Evolutionary conservation across 1,140 invertebrate genomes (phyloP).

Genomic region (Drosophila ohnishii): DNA sequence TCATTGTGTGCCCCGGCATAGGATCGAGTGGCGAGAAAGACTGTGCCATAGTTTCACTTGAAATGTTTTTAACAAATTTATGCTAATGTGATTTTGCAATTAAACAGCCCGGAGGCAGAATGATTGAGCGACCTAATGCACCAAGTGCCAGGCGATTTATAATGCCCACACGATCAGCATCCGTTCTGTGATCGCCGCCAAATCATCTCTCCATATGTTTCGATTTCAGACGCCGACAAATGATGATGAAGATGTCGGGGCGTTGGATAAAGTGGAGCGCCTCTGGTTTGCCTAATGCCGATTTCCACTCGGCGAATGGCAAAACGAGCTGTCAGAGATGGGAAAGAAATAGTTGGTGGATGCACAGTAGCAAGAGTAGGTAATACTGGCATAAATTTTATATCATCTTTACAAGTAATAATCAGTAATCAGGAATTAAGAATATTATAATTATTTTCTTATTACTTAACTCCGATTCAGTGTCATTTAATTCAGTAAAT

Average conservation of each 20-base stretch:
- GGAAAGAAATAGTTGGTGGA: not conserved
- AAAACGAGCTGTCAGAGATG: constrained; percentile 22
- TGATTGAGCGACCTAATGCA: constrained; percentile 72
- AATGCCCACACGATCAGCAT: constrained; percentile 64
- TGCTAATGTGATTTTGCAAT: constrained; percentile 81
- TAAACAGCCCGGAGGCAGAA: constrained; percentile 46
- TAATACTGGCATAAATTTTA: not conserved
- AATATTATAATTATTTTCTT: not conserved
- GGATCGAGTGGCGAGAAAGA: not conserved
- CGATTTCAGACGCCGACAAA: constrained; percentile 60
- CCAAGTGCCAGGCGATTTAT: constrained; percentile 75
- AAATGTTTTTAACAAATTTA: constrained; percentile 81
- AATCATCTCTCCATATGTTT: constrained; percentile 70
- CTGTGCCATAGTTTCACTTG: constrained; percentile 68
- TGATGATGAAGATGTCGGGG: constrained; percentile 66
- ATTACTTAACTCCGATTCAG: too few relatives aligned
- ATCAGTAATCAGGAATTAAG: too few relatives aligned
- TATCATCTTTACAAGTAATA: not conserved
- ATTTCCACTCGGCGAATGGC: constrained; percentile 5
- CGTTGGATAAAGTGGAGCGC: constrained; percentile 14
- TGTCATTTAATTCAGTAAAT: not conserved
- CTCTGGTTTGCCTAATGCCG: constrained; percentile 19
- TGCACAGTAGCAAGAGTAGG: not conserved
- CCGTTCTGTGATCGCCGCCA: constrained; percentile 62
- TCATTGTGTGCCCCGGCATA: constrained; percentile 57